phyloP scores from a whole-genome alignment of 2,797 vertebrate species.

The Enteromius argenteus region DNA sequence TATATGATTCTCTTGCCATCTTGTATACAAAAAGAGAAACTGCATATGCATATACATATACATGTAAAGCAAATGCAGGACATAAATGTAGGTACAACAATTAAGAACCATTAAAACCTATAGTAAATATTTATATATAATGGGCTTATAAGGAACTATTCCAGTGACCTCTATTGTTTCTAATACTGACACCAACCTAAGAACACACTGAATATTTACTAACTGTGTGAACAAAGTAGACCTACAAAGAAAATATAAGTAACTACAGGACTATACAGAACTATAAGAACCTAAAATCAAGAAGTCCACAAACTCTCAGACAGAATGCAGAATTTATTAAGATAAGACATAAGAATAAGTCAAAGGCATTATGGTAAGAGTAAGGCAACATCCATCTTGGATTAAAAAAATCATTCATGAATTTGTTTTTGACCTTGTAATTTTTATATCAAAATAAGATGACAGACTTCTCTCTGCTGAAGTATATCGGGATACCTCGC shows the following conservation, averaged over 20 bases:
- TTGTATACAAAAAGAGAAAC: background rate
- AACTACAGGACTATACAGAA: background rate
- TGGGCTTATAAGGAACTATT: background rate
- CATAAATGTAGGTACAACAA: background rate
- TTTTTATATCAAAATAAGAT: background rate
- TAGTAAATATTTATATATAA: background rate
- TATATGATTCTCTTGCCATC: background rate
- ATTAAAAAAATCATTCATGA: background rate
- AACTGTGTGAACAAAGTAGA: background rate
- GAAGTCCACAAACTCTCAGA: background rate
- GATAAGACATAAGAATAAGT: background rate
- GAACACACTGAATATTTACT: background rate
- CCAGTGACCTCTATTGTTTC: background rate
- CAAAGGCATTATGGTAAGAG: background rate
- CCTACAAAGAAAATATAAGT: background rate
- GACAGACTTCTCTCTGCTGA: background rate
- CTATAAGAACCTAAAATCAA: background rate
- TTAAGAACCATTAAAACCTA: background rate
- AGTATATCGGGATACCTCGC: background rate
- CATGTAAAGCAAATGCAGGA: no score
- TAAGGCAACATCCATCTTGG: background rate
- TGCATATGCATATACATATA: background rate
- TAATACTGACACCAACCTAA: background rate
- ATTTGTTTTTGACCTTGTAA: background rate
- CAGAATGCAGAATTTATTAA: background rate